A percentile compares a stretch with the other conserved stretches of the same genome.
Evolutionary conservation across 2,113 vertebrate genomes (phyloP).

Genomic region (Nothobranchius furzeri): DNA sequence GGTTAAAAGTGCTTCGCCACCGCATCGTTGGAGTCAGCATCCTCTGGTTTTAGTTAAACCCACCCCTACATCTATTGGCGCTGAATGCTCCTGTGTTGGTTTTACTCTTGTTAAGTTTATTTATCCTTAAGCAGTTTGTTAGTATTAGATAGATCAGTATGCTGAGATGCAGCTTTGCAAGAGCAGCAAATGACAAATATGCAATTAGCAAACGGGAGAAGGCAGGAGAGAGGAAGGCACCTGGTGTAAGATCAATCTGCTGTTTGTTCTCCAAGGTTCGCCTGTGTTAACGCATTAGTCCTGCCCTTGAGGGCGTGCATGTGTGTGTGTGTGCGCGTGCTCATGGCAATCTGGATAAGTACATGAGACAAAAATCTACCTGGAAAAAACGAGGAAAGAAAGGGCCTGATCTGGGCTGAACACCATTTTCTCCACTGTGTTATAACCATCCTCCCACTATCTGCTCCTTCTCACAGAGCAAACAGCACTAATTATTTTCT

Average conservation of each 20-base stretch:
- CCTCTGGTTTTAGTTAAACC: too few relatives aligned
- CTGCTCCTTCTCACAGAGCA: too few relatives aligned
- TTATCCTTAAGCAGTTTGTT: not conserved
- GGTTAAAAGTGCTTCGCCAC: too few relatives aligned
- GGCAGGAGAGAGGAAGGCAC: constrained; percentile 17
- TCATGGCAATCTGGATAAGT: not conserved
- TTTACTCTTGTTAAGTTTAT: not conserved
- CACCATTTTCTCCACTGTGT: too few relatives aligned
- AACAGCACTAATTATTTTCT: too few relatives aligned
- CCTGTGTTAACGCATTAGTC: constrained; percentile 26
- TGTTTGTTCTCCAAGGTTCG: constrained; percentile 4
- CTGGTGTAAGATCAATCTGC: constrained; percentile 38
- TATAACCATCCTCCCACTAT: too few relatives aligned
- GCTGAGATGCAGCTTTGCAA: constrained; percentile 15
- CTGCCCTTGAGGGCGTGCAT: not conserved
- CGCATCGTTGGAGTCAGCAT: too few relatives aligned
- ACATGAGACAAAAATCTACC: not conserved
- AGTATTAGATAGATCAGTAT: constrained; percentile 39
- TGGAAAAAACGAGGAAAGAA: not conserved
- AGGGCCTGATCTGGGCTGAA: not conserved
- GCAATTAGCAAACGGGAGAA: constrained; percentile 5
- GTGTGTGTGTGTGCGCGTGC: constrained; percentile 1
- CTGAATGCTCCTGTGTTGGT: constrained; percentile 25
- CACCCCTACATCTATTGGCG: not conserved
- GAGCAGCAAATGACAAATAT: constrained; percentile 28